phyloP scores from a whole-genome alignment of 2,797 vertebrate species.

The Emydoidea blandingii region DNA sequence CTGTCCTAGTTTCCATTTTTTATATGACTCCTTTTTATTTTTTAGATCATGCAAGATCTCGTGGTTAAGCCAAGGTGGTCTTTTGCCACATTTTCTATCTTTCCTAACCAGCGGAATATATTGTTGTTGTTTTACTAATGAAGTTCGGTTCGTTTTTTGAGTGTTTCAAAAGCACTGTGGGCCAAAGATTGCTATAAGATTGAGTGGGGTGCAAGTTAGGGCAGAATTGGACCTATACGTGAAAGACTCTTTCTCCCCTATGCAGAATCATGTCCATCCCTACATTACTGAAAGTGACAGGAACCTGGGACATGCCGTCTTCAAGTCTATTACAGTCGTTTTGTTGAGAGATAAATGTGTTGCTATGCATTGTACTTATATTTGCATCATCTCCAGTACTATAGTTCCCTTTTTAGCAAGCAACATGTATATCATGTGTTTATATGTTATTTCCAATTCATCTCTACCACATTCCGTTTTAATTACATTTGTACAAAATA shows the following conservation, averaged over 20 bases:
- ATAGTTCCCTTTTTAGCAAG: not conserved
- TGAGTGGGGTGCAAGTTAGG: not conserved
- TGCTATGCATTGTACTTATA: not conserved
- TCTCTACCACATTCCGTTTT: not conserved
- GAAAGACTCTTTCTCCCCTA: conserved; percentile 52
- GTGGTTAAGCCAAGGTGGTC: too few relatives aligned
- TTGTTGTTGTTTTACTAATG: conserved; percentile 41
- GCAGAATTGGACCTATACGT: not conserved
- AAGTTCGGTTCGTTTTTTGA: conserved; percentile 53
- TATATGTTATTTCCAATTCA: not conserved
- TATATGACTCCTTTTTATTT: too few relatives aligned
- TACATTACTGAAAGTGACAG: conserved; percentile 51
- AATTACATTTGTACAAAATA: not conserved
- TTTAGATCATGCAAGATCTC: too few relatives aligned
- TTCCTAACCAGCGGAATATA: too few relatives aligned
- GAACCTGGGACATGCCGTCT: conserved; percentile 35
- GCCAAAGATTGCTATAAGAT: not conserved
- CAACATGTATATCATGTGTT: not conserved
- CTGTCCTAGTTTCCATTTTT: too few relatives aligned
- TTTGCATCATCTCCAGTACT: not conserved
- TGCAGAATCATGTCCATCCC: conserved; percentile 41
- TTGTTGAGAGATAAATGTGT: not conserved
- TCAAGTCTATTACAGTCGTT: conserved; percentile 19
- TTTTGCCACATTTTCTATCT: too few relatives aligned
- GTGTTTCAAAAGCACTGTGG: conserved; percentile 65